Evolutionary conservation across 2,888 invertebrate species (phyloP).

Genomic region (Eupithecia vulgata): DNA sequence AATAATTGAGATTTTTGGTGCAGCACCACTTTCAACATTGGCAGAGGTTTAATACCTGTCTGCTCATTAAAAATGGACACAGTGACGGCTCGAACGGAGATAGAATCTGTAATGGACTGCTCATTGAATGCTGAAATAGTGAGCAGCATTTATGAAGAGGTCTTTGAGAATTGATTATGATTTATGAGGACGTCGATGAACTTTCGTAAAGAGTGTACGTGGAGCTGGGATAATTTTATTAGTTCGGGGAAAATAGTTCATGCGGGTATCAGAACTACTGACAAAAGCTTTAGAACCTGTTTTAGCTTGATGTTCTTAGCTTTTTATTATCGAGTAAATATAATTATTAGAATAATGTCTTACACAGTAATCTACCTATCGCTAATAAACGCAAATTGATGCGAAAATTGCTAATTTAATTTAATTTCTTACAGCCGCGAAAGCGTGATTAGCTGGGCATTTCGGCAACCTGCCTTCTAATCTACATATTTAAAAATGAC

Average conservation of each 20-base stretch:
- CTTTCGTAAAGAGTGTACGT: background rate
- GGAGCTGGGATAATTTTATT: background rate
- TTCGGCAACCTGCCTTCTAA: background rate
- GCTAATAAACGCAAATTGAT: background rate
- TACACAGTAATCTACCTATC: background rate
- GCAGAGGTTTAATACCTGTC: conserved; percentile 2
- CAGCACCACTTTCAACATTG: conserved; percentile 3
- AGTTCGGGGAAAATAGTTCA: background rate
- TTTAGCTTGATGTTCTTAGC: background rate
- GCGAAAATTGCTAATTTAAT: background rate
- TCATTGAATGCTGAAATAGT: conserved; percentile 13
- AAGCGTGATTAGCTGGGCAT: background rate
- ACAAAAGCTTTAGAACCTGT: background rate
- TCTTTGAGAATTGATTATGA: conserved; percentile 4
- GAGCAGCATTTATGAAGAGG: conserved; percentile 11
- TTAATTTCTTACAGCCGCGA: background rate
- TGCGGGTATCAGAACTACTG: background rate
- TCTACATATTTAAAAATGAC: background rate
- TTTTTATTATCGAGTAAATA: background rate
- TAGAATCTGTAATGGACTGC: conserved; percentile 14
- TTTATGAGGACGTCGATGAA: conserved; percentile 1
- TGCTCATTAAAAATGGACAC: conserved; percentile 26
- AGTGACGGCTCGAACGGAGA: conserved; percentile 40
- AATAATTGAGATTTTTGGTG: background rate
- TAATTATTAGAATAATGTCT: background rate